Evolutionary conservation across 2,888 invertebrate species (phyloP), one percentile per base, ranked within the genome.

Genomic region (Nineta flava): DNA sequence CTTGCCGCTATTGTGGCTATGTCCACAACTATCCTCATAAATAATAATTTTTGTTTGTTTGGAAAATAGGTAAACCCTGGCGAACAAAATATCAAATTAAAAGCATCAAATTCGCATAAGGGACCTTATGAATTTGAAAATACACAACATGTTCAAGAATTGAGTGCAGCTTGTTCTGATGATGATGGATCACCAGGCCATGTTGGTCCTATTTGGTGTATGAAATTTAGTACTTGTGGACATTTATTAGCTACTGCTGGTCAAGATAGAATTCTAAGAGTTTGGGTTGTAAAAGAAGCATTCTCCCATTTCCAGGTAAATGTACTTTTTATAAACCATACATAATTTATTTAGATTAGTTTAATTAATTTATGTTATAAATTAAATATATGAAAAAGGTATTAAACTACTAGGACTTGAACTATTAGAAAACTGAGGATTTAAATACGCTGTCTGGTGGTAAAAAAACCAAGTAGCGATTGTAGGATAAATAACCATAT

Each of bases 171-270:
- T 6, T 19, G 13, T n/a, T 17, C 49, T 9, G 45, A 35, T 9
- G 63, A 62, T 51, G 65, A 65, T 35, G 65, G 65, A 54, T 26
- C 15, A 6, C 81, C 82, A 1, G 87, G 83, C 51, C 93, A 95
- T 65, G 78, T 81, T 10, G 93, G 94, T 44, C 93, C 97, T 1
- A 91, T 99, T 57, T 99, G 97, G 97, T 94, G 94, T 62, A 94
- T 97, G 87, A 94, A 94, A 70, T 97, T 96, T 68, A 95, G 94
- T 50, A 86, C 85, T 50, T 97, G 96, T 70, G 96, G 96, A 0
- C 76, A 94, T 12, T 73, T 99, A 53, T 69, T 99, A 59, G 97
- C 97, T 21, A 96, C 96, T 1, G 97, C 96, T 49, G 97, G 97
- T 0, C 95, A 97, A 72, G 97, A 99, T 71, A 81, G 86, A 57